Percentiles rank a stretch among this genome's conserved stretches.
phyloP scores from a whole-genome alignment of 2,888 invertebrate genomes.

The Drosophila nr. medialis region DNA sequence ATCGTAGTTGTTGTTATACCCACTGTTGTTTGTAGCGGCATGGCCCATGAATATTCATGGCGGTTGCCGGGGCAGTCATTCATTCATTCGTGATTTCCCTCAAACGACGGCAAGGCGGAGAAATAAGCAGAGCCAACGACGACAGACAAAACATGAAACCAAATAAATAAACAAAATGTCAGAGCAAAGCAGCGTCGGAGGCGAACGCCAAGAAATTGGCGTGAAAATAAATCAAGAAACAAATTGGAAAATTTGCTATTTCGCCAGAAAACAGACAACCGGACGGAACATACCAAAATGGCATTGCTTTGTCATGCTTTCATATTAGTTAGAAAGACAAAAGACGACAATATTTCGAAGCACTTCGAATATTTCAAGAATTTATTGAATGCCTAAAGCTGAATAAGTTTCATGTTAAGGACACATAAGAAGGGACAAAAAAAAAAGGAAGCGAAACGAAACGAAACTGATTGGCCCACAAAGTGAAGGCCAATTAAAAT shows the following conservation, averaged over 20 bases:
- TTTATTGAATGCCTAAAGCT: neutral
- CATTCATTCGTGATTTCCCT: conserved; percentile 79
- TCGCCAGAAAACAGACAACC: conserved; percentile 43
- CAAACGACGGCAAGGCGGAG: conserved; percentile 42
- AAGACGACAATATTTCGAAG: neutral
- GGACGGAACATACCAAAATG: conserved; percentile 30
- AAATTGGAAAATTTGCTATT: conserved; percentile 79
- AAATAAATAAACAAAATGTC: conserved; percentile 79
- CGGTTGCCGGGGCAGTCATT: conserved; percentile 76
- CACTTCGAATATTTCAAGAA: neutral
- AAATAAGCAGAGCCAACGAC: conserved; percentile 20
- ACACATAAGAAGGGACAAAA: neutral
- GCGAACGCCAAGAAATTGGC: conserved; percentile 74
- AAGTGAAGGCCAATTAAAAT: conserved; percentile 77
- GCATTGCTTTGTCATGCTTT: conserved; percentile 8
- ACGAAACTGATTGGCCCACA: conserved; percentile 36
- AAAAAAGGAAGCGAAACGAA: neutral
- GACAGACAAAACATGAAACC: conserved; percentile 76
- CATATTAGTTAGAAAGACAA: neutral
- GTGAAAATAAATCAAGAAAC: conserved; percentile 80
- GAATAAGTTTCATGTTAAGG: neutral
- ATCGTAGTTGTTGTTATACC: conserved; percentile 25
- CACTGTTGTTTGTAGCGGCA: conserved; percentile 65
- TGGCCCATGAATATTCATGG: conserved; percentile 74
- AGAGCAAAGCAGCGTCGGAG: conserved; percentile 43